Base-by-base conservation (phyloP, 2,888 invertebrate species). In the Ectropis crepuscularia region DNA sequence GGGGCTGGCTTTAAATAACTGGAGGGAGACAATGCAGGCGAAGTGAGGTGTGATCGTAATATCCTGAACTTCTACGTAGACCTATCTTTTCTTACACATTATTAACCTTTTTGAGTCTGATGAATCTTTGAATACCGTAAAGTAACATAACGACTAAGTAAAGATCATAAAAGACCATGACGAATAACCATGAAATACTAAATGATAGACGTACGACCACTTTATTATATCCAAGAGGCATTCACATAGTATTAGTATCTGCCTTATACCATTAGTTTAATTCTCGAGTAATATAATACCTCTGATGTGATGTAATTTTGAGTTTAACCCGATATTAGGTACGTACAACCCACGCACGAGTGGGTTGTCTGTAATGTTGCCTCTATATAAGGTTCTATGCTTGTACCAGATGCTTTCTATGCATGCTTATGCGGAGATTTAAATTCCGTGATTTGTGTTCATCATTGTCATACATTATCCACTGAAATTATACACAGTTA, bases 221-320 rank as follows among this genome's bases (percentile, higher is more conserved):
- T 7, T 50, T 49, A 39, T 38, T 28, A 10, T 45, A 38, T 11
- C 53, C 42, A n/a, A 53, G 7, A 53, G 53, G 53, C 53, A 41
- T 9, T 12, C 51, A 6, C 6, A n/a, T 7, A 53, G 42, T 28
- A 28, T 28, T 28, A 28, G 16, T 28, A 28, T 28, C 16, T 28
- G 16, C 42, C 41, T 6, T 53, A n/a, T 28, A n/a, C 39, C 36
- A 43, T 28, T 42, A 42, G 28, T 42, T 11, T 43, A 54, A 11
- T 38, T 12, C 9, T 37, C 36, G 6, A 54, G 45, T 45, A 38
- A 12, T 54, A 46, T 45, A 46, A 46, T 54, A 11, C 45, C 54
- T 7, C 11, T 53, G 42, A 54, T 37, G 45, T 54, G 38, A 38
- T 46, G 46, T 45, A 45, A 54, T 54, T 54, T 54, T 46, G 46